phyloP scores from a whole-genome alignment of 1,140 invertebrate species.

The Hyles vespertilio region DNA sequence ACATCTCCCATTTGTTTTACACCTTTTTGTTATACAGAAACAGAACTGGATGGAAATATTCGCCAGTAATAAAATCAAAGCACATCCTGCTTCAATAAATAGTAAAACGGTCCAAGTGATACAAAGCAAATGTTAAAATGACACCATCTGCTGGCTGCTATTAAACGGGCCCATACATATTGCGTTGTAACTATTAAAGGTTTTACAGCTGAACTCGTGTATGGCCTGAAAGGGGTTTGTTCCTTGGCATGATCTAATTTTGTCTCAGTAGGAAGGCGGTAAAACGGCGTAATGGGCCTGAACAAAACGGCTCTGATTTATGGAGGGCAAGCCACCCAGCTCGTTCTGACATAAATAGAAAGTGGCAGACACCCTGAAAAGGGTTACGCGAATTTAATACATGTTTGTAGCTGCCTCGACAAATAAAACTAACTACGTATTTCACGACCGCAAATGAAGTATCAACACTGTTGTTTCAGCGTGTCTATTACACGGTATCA shows the following conservation, averaged over 20 bases:
- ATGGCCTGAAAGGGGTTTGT: constrained; percentile 41
- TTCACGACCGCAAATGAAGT: not conserved
- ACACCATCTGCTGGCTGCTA: constrained; percentile 4
- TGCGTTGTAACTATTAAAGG: constrained; percentile 46
- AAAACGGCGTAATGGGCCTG: constrained; percentile 61
- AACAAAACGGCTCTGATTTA: constrained; percentile 65
- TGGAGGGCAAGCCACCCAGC: constrained; percentile 49
- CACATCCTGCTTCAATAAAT: too few species aligned
- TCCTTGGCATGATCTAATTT: constrained; percentile 62
- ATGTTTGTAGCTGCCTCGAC: constrained; percentile 32
- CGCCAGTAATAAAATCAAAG: too few species aligned
- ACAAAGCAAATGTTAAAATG: not conserved
- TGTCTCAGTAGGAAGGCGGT: constrained; percentile 61
- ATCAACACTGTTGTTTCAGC: not conserved
- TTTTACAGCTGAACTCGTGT: constrained; percentile 56
- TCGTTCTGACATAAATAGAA: constrained; percentile 50
- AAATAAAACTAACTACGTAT: constrained; percentile 28
- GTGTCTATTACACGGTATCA: too few species aligned
- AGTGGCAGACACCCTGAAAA: constrained; percentile 49
- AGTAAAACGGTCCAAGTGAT: too few species aligned
- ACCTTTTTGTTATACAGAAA: too few species aligned
- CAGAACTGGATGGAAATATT: too few species aligned
- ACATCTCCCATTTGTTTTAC: too few species aligned
- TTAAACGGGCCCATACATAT: constrained; percentile 26
- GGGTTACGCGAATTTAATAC: constrained; percentile 47